Evolutionary conservation across 2,888 invertebrate genomes (phyloP).

Genomic region (Nemurella pictetii): DNA sequence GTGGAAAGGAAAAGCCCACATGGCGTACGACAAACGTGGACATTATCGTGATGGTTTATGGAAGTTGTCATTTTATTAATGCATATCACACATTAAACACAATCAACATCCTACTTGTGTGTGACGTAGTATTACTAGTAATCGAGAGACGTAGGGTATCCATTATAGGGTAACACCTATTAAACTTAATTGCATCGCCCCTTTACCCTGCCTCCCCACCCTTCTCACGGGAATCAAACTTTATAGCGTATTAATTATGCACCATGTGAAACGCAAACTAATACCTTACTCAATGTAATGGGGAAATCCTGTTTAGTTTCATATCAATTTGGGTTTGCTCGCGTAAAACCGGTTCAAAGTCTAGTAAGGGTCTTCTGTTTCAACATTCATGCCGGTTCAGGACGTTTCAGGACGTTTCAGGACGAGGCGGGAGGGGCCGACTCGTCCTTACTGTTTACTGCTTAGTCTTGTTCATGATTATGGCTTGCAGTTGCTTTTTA

Average conservation of each 20-base stretch:
- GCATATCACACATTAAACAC: neutral
- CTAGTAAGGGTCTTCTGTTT: neutral
- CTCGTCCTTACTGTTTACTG: too few species aligned
- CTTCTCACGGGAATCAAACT: neutral
- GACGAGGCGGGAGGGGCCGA: too few species aligned
- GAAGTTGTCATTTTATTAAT: neutral
- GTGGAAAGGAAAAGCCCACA: neutral
- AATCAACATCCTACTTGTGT: neutral
- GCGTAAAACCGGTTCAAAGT: neutral
- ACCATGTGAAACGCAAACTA: neutral
- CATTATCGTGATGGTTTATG: neutral
- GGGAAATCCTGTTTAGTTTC: neutral
- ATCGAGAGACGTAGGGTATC: neutral
- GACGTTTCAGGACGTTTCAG: too few species aligned
- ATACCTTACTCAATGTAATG: neutral
- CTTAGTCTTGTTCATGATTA: neutral
- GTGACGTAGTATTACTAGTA: neutral
- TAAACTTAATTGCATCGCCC: neutral
- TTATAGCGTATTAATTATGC: neutral
- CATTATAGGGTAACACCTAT: neutral
- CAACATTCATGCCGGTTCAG: too few species aligned
- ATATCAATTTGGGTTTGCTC: neutral
- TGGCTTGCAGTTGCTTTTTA: neutral
- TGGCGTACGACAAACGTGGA: neutral
- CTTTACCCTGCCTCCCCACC: neutral